These are phyloP conservation scores for Malachius bipustulatus DNA, from an alignment of 2,888 invertebrate genomes.

Conservation along the genomic window DNA sequence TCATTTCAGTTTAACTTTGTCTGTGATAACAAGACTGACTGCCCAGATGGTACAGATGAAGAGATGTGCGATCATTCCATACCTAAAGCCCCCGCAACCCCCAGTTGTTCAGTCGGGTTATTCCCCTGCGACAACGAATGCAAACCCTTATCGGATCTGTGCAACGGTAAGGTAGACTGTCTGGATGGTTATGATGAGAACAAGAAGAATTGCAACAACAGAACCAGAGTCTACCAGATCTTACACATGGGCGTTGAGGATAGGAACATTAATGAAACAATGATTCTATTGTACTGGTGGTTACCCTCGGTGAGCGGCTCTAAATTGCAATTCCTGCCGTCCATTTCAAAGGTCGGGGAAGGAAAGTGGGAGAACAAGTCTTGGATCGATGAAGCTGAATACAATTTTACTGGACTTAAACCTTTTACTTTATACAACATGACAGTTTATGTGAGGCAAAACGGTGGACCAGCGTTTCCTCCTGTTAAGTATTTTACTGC, in stretches of 20 bases:
- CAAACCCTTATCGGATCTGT: constrained; percentile 46
- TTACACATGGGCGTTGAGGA: constrained; percentile 54
- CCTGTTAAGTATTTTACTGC: constrained; percentile 51
- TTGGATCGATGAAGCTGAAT: constrained; percentile 52
- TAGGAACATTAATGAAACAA: constrained; percentile 48
- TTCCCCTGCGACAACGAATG: constrained; percentile 53
- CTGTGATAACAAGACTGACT: constrained; percentile 44
- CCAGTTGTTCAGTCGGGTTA: constrained; percentile 40
- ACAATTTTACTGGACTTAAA: constrained; percentile 49
- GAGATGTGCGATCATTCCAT: constrained; percentile 28
- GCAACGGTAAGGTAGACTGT: constrained; percentile 60
- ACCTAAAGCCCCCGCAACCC: constrained; percentile 33
- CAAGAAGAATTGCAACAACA: constrained; percentile 44
- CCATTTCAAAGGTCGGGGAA: constrained; percentile 42
- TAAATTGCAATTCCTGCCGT: constrained; percentile 54
- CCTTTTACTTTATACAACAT: constrained; percentile 69
- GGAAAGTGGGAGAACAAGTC: constrained; percentile 46
- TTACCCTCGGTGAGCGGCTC: constrained; percentile 36
- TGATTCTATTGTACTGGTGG: constrained; percentile 55
- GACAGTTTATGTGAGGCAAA: constrained; percentile 60
- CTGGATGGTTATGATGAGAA: constrained; percentile 66
- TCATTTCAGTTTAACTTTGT: constrained; percentile 28
- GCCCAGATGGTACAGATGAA: constrained; percentile 47
- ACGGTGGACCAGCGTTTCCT: constrained; percentile 44
- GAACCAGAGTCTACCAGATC: constrained; percentile 32